Percentiles rank a stretch among this genome's conserved stretches.
These are phyloP conservation scores for Danio tinwini DNA, from an alignment of 2,797 vertebrate genomes.

Conservation along the genomic window DNA sequence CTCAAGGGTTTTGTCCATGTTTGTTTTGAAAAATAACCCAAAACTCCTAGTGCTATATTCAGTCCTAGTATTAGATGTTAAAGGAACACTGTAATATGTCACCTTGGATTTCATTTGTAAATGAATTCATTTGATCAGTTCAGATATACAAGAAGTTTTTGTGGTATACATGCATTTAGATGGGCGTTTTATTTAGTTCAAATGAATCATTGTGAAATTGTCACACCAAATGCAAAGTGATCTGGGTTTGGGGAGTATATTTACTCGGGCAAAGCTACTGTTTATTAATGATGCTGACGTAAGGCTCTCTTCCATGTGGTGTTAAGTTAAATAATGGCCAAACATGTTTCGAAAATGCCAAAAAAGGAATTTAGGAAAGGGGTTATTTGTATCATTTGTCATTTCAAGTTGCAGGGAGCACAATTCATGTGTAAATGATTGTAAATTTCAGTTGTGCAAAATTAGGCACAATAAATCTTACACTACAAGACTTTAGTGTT, in stretches of 20 bases:
- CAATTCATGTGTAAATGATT: background rate
- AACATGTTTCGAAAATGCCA: background rate
- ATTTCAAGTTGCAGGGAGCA: slow-evolving; percentile 2
- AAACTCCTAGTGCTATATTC: background rate
- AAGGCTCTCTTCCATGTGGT: background rate
- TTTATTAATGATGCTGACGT: background rate
- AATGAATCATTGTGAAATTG: background rate
- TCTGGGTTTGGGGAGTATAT: background rate
- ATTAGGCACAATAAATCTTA: slow-evolving; percentile 23
- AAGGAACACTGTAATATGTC: slow-evolving; percentile 12
- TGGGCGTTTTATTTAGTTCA: background rate
- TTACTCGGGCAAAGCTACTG: slow-evolving; percentile 11
- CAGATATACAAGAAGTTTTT: background rate
- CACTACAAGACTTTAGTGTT: background rate
- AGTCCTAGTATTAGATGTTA: slow-evolving; percentile 6
- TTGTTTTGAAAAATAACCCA: background rate
- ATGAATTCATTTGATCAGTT: background rate
- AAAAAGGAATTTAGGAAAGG: slow-evolving; percentile 7
- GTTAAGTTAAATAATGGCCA: background rate
- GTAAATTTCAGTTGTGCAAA: slow-evolving; percentile 15
- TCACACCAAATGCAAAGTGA: slow-evolving; percentile 1
- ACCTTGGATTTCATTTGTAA: background rate
- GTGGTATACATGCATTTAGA: background rate
- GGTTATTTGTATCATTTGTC: background rate
- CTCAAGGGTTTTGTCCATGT: background rate